phyloP scores from a whole-genome alignment of 2,797 vertebrate species.

The Gadopsis marmoratus region DNA sequence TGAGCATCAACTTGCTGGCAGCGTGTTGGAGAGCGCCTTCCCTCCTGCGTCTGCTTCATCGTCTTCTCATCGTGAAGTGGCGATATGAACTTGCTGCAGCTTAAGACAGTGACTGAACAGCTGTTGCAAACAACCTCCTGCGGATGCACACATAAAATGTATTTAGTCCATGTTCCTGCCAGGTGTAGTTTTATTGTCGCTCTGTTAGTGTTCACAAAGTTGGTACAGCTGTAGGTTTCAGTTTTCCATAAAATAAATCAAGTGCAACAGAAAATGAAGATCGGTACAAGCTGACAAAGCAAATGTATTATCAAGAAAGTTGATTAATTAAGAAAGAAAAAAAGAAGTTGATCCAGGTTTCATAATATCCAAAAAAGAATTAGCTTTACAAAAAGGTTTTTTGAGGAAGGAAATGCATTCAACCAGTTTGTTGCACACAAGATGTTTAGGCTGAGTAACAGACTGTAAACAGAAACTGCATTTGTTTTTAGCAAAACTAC shows the following conservation, averaged over 20 bases:
- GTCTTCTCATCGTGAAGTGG: constrained; percentile 90
- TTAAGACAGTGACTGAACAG: constrained; percentile 88
- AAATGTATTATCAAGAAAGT: not conserved
- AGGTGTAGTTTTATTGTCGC: not conserved
- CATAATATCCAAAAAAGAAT: not conserved
- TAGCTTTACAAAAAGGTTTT: not conserved
- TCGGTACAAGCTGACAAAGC: not conserved
- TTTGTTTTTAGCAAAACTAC: no score
- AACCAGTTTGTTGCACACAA: no score
- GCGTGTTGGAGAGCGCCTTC: constrained; percentile 83
- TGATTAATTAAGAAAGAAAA: not conserved
- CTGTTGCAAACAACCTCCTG: constrained; percentile 90
- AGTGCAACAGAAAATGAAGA: not conserved
- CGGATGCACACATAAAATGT: constrained; percentile 34
- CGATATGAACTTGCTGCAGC: constrained; percentile 84
- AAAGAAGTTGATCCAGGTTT: not conserved
- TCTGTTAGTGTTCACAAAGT: not conserved
- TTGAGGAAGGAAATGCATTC: not conserved
- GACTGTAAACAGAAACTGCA: no score
- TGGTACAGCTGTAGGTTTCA: not conserved
- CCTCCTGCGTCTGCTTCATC: constrained; percentile 86
- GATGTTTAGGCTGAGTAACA: no score
- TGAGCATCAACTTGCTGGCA: constrained; percentile 79
- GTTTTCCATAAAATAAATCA: not conserved
- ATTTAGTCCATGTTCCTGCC: not conserved